Conservation (phyloP, 2,888 invertebrate species). For the Andrena praecox region DNA sequence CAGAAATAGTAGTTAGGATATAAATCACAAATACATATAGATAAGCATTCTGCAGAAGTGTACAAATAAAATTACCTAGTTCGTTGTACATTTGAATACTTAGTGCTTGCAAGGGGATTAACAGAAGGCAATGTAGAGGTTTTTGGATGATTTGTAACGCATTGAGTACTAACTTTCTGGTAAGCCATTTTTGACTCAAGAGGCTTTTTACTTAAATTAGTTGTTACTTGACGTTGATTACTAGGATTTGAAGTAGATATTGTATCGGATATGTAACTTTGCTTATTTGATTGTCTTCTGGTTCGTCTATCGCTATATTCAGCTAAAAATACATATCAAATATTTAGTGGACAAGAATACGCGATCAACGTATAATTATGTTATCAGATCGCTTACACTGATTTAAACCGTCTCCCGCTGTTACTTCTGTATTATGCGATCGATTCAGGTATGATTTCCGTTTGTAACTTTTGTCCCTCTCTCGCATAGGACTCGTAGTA, state of each 20-base stretch:
- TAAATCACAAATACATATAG: conserved; percentile 18
- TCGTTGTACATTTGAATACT: conserved; percentile 59
- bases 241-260: conserved; percentile 63
- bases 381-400: conserved; percentile 57
- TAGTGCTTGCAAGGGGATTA: conserved; percentile 65
- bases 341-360: neutral
- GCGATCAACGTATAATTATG: neutral
- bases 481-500: conserved; percentile 78
- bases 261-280: conserved; percentile 64
- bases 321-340: conserved; percentile 73
- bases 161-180: conserved; percentile 61
- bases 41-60: conserved; percentile 23
- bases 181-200: conserved; percentile 63
- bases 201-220: conserved; percentile 66
- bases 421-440: conserved; percentile 86
- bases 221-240: conserved; percentile 59
- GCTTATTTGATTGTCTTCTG: conserved; percentile 71
- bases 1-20: conserved; percentile 1
- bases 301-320: conserved; percentile 74
- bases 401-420: conserved; percentile 54
- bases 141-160: conserved; percentile 68
- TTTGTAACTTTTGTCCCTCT: conserved; percentile 88
- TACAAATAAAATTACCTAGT: conserved; percentile 55
- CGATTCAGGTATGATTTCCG: conserved; percentile 89
- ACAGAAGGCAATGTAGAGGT: conserved; percentile 66